phyloP scores from a whole-genome alignment of 2,113 vertebrate genomes.

The Myrmophylax atrothorax region DNA sequence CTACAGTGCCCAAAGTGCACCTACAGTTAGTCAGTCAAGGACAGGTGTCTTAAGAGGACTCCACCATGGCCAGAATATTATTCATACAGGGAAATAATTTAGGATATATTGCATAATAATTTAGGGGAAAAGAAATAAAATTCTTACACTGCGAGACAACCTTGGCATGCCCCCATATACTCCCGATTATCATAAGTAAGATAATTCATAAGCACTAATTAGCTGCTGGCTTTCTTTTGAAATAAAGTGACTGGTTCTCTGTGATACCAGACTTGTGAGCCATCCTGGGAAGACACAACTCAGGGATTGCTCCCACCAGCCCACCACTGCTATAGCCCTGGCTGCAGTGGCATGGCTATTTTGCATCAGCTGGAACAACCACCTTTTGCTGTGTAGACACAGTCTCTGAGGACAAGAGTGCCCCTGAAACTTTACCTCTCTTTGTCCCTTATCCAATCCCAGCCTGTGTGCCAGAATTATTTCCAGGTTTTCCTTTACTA shows the following conservation, averaged over 20 bases:
- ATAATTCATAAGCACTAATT: neutral
- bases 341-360: neutral
- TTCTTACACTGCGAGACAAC: neutral
- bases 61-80: neutral
- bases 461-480: neutral
- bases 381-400: neutral
- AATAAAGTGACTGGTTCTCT: neutral
- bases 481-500: neutral
- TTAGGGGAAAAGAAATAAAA: neutral
- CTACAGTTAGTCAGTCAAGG: neutral
- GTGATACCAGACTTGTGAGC: neutral
- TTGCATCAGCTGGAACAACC: neutral
- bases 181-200: neutral
- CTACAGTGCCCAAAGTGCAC: neutral
- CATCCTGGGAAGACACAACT: neutral
- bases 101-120: neutral
- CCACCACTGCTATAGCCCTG: rapidly evolving
- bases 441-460: neutral
- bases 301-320: rapidly evolving
- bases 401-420: neutral
- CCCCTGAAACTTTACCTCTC: neutral
- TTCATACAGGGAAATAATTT: neutral
- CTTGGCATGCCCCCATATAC: neutral
- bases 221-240: neutral
- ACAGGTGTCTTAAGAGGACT: neutral